phyloP scores from a whole-genome alignment of 1,140 invertebrate genomes.

The Papilio helenus region DNA sequence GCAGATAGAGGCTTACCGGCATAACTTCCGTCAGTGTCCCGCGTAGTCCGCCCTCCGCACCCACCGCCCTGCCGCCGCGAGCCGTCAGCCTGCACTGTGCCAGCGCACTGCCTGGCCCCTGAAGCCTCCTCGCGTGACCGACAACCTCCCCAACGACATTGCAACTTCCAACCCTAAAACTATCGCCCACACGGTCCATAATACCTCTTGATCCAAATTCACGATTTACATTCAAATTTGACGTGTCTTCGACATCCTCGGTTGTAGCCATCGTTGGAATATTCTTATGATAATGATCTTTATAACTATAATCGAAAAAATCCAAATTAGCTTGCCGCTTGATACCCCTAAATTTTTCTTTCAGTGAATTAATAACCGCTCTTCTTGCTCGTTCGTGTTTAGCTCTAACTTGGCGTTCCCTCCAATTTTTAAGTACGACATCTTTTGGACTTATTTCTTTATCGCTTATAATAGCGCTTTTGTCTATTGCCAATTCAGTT shows the following conservation, averaged over 20 bases:
- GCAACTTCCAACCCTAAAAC: constrained; percentile 53
- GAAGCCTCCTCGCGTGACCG: constrained; percentile 75
- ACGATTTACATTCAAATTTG: constrained; percentile 74
- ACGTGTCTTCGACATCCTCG: constrained; percentile 77
- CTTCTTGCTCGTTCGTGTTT: constrained; percentile 68
- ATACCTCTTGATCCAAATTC: constrained; percentile 45
- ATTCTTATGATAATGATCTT: constrained; percentile 59
- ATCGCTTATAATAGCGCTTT: constrained; percentile 41
- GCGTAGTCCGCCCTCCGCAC: constrained; percentile 69
- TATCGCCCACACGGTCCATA: constrained; percentile 48
- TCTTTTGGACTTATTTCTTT: constrained; percentile 51
- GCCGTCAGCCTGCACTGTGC: constrained; percentile 71
- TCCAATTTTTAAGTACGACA: constrained; percentile 69
- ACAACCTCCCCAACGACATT: constrained; percentile 53
- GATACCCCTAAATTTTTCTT: constrained; percentile 65
- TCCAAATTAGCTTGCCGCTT: constrained; percentile 45
- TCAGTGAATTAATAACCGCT: constrained; percentile 75
- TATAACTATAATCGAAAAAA: constrained; percentile 53
- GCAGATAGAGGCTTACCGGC: constrained; percentile 63
- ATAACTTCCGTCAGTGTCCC: constrained; percentile 61
- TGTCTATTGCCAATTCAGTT: constrained; percentile 46
- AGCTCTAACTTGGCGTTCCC: constrained; percentile 64
- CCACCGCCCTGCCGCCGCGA: constrained; percentile 71
- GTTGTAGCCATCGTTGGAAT: constrained; percentile 61
- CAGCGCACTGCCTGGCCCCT: constrained; percentile 75